Evolutionary conservation across 30 jellyfish, hydroid and myxozoan species (phyloP).

Genomic region (Chrysaora quinquecirrha): DNA sequence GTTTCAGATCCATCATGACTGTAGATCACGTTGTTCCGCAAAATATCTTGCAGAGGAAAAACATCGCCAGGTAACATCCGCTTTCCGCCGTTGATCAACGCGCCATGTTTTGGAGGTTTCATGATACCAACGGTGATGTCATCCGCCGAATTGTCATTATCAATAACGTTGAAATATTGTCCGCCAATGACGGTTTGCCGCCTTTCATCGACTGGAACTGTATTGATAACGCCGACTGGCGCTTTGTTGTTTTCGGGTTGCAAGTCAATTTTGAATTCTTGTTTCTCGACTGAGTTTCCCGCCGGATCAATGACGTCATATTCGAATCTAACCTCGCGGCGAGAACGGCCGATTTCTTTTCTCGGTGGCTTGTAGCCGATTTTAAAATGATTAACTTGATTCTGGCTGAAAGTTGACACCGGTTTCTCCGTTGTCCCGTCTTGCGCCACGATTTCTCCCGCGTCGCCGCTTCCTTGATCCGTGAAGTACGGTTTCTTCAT

Average conservation of each 20-base stretch:
- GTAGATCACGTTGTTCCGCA: slow-evolving; percentile 58
- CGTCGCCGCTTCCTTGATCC: slow-evolving; percentile 46
- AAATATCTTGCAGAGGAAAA: slow-evolving; percentile 71
- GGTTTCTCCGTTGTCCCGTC: slow-evolving; percentile 20
- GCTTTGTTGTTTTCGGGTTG: slow-evolving; percentile 87
- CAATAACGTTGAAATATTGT: slow-evolving; percentile 59
- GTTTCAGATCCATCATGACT: slow-evolving; percentile 95
- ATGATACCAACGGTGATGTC: slow-evolving; percentile 66
- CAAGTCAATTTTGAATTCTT: slow-evolving; percentile 69
- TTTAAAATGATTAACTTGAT: slow-evolving; percentile 86
- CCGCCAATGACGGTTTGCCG: slow-evolving; percentile 60
- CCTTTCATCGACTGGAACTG: slow-evolving; percentile 82
- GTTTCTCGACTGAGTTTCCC: slow-evolving; percentile 67
- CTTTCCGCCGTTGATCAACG: slow-evolving; percentile 48
- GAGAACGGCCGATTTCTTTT: slow-evolving; percentile 71
- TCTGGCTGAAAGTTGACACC: slow-evolving; percentile 73
- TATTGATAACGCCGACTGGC: slow-evolving; percentile 66
- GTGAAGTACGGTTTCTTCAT: slow-evolving; percentile 65
- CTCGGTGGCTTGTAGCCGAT: slow-evolving; percentile 81
- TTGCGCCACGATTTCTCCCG: slow-evolving; percentile 71
- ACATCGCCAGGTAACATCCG: slow-evolving; percentile 72
- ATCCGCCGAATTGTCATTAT: slow-evolving; percentile 76
- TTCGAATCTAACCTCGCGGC: slow-evolving; percentile 69
- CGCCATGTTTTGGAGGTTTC: slow-evolving; percentile 81
- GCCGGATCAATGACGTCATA: slow-evolving; percentile 82